Percentiles rank a stretch among this genome's conserved stretches.
phyloP scores from a whole-genome alignment of 2,888 invertebrate species.

The Willowsia nigromaculata region DNA sequence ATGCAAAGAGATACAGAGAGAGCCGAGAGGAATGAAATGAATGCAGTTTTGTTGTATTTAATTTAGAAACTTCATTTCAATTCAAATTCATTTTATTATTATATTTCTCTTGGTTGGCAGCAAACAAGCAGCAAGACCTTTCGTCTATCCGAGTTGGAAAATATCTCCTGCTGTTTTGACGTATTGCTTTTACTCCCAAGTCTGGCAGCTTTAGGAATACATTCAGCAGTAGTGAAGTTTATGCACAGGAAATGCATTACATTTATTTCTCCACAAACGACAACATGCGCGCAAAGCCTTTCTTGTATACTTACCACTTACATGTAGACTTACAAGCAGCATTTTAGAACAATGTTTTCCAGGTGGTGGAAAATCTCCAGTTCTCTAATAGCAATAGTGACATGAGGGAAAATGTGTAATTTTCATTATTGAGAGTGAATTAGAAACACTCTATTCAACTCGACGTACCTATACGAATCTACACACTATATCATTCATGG shows the following conservation, averaged over 20 bases:
- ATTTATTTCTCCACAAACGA: neutral
- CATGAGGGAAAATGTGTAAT: constrained; percentile 39
- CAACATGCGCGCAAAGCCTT: neutral
- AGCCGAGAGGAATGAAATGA: neutral
- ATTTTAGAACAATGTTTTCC: neutral
- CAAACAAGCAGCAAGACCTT: neutral
- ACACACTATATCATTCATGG: neutral
- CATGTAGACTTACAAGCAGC: constrained; percentile 31
- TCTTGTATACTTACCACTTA: no score
- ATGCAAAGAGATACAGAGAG: no score
- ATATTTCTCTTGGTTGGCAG: neutral
- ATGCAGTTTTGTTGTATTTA: constrained; percentile 24
- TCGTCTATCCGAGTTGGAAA: constrained; percentile 4
- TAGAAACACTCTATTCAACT: neutral
- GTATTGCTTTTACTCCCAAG: constrained; percentile 64
- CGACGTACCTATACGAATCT: neutral
- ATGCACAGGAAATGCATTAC: constrained; percentile 58
- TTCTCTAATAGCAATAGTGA: neutral
- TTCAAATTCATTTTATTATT: constrained; percentile 8
- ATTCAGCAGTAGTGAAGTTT: neutral
- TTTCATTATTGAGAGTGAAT: constrained; percentile 35
- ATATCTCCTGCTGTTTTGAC: constrained; percentile 65
- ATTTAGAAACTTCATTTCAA: constrained; percentile 13
- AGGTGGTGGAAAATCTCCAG: neutral
- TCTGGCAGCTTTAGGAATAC: constrained; percentile 18